Conservation (phyloP, 2,113 vertebrate genomes). For the Aplodontia rufa region DNA sequence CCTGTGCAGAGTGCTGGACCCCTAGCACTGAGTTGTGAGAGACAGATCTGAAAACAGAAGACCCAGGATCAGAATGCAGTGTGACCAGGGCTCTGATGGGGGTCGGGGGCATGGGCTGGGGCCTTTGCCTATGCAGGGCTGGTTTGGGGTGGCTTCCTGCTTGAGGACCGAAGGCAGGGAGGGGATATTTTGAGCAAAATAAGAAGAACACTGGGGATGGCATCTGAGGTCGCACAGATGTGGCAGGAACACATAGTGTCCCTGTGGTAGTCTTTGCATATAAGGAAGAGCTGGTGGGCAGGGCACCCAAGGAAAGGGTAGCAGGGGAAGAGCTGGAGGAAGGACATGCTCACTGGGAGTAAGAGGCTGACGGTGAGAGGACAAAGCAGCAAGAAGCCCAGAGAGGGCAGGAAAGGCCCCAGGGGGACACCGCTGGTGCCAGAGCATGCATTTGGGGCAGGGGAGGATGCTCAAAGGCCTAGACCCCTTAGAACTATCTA, state of each 20-base stretch:
- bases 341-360: rapidly evolving
- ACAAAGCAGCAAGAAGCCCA: not conserved
- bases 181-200: not conserved
- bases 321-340: not conserved
- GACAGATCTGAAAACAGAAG: not conserved
- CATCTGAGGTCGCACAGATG: not conserved
- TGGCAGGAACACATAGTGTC: not conserved
- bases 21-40: not conserved
- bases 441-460: not conserved
- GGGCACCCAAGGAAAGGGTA: not conserved
- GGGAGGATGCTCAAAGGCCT: not conserved
- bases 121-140: not conserved
- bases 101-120: rapidly evolving
- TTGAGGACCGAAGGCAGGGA: not conserved
- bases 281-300: not conserved
- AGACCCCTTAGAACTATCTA: not conserved
- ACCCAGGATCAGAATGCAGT: not conserved
- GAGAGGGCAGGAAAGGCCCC: not conserved
- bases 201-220: not conserved
- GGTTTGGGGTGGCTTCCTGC: not conserved
- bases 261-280: not conserved
- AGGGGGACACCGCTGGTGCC: not conserved
- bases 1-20: not conserved
- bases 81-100: not conserved
- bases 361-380: not conserved